phyloP scores from a whole-genome alignment of 92 coral and sea anemone genomes.

The Zoanthus sociatus region DNA sequence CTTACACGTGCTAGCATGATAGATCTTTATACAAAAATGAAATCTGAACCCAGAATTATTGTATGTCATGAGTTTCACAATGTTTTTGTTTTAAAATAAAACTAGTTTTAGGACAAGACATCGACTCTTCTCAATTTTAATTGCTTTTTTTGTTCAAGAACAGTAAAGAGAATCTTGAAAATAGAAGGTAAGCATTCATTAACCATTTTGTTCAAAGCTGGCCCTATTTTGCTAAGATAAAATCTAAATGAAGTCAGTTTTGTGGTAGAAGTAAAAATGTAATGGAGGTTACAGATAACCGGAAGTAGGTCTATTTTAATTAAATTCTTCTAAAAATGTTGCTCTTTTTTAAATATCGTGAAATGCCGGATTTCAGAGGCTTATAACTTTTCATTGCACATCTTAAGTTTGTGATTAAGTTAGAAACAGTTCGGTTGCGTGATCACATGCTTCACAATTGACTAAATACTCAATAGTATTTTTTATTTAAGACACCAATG shows the following conservation, averaged over 20 bases:
- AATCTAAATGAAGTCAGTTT: conserved; percentile 5
- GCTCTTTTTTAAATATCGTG: not conserved
- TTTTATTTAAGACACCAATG: too few relatives aligned
- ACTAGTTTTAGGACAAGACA: not conserved
- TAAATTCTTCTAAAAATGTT: conserved; percentile 10
- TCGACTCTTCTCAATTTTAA: conserved; percentile 2
- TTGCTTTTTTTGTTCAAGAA: conserved; percentile 11
- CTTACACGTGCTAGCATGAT: conserved; percentile 25
- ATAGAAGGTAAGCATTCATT: conserved; percentile 14
- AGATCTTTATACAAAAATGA: conserved; percentile 18
- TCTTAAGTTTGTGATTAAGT: too few relatives aligned
- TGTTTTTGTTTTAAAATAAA: not conserved
- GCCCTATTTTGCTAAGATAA: conserved; percentile 1
- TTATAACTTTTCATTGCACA: too few relatives aligned
- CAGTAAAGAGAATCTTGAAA: not conserved
- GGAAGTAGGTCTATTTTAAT: conserved; percentile 18
- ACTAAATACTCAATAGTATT: too few relatives aligned
- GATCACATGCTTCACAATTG: too few relatives aligned
- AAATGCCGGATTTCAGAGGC: not conserved
- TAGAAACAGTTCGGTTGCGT: too few relatives aligned
- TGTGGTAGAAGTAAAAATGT: conserved; percentile 10
- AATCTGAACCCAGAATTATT: conserved; percentile 18
- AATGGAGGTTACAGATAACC: conserved; percentile 17
- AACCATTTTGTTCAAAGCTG: conserved; percentile 2
- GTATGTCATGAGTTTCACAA: conserved; percentile 16